A percentile compares a stretch with the other conserved stretches of the same genome.
Conservation (phyloP, 2,888 invertebrate species). For the Lutraria lutraria region DNA sequence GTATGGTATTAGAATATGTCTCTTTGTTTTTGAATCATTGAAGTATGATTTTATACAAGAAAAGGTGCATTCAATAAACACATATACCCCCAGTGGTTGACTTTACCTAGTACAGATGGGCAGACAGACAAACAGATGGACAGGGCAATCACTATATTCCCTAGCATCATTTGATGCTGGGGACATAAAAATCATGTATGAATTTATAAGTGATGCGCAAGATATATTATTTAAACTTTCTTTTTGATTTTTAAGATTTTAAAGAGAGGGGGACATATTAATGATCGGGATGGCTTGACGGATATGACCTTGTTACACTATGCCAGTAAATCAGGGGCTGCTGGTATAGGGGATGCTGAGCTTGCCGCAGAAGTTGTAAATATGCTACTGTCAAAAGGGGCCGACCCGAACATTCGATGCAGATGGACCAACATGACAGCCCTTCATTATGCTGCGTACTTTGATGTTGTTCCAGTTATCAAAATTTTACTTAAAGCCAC, state of each 20-base stretch:
- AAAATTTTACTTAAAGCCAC: slow-evolving; percentile 85
- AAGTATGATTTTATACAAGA: too few relatives aligned
- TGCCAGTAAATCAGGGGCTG: slow-evolving; percentile 88
- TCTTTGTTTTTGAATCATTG: too few relatives aligned
- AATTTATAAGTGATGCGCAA: too few relatives aligned
- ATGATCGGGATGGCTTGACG: slow-evolving; percentile 88
- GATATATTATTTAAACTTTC: too few relatives aligned
- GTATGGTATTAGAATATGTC: too few relatives aligned
- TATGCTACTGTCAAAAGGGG: slow-evolving; percentile 84
- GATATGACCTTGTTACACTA: slow-evolving; percentile 88
- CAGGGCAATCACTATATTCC: too few relatives aligned
- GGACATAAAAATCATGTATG: too few relatives aligned
- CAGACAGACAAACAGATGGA: too few relatives aligned
- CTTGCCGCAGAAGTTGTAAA: slow-evolving; percentile 81
- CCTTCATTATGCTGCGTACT: slow-evolving; percentile 88
- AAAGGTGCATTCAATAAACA: too few relatives aligned
- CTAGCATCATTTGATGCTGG: too few relatives aligned
- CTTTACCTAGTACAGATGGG: too few relatives aligned
- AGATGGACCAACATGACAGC: slow-evolving; percentile 88
- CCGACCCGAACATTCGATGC: slow-evolving; percentile 87
- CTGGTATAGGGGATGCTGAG: slow-evolving; percentile 86
- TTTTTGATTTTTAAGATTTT: slow-evolving; percentile 84
- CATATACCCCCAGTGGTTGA: too few relatives aligned
- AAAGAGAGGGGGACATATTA: slow-evolving; percentile 87
- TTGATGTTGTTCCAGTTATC: slow-evolving; percentile 87